Conservation (phyloP, 2,797 vertebrate species). For the Miichthys miiuy region DNA sequence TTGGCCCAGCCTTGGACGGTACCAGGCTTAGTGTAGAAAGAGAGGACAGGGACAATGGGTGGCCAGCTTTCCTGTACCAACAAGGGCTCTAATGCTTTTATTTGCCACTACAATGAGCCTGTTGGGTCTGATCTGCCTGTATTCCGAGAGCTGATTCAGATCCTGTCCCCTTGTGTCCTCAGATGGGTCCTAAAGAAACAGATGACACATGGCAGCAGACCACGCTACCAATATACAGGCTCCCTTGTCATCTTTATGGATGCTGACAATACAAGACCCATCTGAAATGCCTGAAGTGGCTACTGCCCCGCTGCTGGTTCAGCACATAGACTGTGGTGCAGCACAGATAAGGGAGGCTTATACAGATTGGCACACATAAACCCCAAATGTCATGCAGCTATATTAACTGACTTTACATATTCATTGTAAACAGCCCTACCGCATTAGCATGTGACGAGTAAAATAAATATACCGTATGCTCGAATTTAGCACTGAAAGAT, state of each 20-base stretch:
- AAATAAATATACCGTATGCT: background rate
- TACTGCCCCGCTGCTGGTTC: slow-evolving; percentile 65
- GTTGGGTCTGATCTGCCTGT: slow-evolving; percentile 53
- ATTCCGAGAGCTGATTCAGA: slow-evolving; percentile 76
- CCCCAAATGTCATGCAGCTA: slow-evolving; percentile 38
- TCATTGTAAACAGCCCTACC: background rate
- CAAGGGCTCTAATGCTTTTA: slow-evolving; percentile 65
- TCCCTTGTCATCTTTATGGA: slow-evolving; percentile 65
- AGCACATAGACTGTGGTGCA: slow-evolving; percentile 52
- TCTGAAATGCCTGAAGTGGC: slow-evolving; percentile 64
- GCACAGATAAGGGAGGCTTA: slow-evolving; percentile 56
- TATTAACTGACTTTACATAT: slow-evolving; percentile 32
- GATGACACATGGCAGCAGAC: slow-evolving; percentile 73
- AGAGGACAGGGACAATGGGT: slow-evolving; percentile 57
- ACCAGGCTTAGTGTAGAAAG: slow-evolving; percentile 40
- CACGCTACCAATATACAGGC: slow-evolving; percentile 48
- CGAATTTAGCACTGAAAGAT: background rate
- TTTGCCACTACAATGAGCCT: slow-evolving; percentile 70
- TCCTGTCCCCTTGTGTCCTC: slow-evolving; percentile 75
- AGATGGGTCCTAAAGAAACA: slow-evolving; percentile 73
- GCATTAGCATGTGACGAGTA: background rate
- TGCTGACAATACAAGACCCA: slow-evolving; percentile 73
- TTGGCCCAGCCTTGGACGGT: slow-evolving; percentile 37
- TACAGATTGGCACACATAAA: slow-evolving; percentile 1
- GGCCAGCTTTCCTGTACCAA: slow-evolving; percentile 63